A percentile compares a stretch with the other conserved stretches of the same genome.
Conservation (phyloP, 1,140 invertebrate species). For the Musca domestica region DNA sequence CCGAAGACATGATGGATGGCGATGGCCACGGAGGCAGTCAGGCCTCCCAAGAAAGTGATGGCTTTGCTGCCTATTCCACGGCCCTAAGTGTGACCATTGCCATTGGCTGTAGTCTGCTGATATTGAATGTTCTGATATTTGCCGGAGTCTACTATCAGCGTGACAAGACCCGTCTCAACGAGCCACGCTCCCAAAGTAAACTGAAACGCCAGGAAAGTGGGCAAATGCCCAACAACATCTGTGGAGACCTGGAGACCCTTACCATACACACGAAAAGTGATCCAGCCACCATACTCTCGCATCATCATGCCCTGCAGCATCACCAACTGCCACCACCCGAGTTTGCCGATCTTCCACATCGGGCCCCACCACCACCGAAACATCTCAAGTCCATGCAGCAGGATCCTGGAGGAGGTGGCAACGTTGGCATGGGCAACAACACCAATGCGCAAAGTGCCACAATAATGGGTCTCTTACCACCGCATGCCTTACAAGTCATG, state of each 20-base stretch:
- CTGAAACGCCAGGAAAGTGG: slow-evolving; percentile 77
- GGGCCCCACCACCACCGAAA: slow-evolving; percentile 73
- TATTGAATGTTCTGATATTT: slow-evolving; percentile 89
- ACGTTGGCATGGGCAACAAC: slow-evolving; percentile 57
- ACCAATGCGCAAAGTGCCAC: slow-evolving; percentile 64
- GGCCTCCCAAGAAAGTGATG: slow-evolving; percentile 69
- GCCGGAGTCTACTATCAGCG: slow-evolving; percentile 91
- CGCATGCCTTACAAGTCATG: slow-evolving; percentile 67
- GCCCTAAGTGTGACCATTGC: slow-evolving; percentile 88
- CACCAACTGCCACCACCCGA: slow-evolving; percentile 76
- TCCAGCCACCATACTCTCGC: slow-evolving; percentile 65
- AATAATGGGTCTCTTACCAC: slow-evolving; percentile 58
- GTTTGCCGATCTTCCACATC: slow-evolving; percentile 70
- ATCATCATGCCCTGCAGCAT: slow-evolving; percentile 68
- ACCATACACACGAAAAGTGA: slow-evolving; percentile 67
- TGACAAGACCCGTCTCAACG: slow-evolving; percentile 75
- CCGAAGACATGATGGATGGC: slow-evolving; percentile 48
- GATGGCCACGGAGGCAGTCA: slow-evolving; percentile 56
- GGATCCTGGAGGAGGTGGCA: slow-evolving; percentile 54
- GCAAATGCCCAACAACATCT: slow-evolving; percentile 80
- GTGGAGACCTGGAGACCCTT: slow-evolving; percentile 71
- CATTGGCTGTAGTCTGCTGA: slow-evolving; percentile 87
- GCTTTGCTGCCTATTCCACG: slow-evolving; percentile 83
- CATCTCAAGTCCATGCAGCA: slow-evolving; percentile 63
- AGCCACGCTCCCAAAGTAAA: slow-evolving; percentile 58